A percentile compares a stretch with the other conserved stretches of the same genome.
Evolutionary conservation across 2,113 vertebrate species (phyloP).

Genomic region (Lethenteron camtschaticum): DNA sequence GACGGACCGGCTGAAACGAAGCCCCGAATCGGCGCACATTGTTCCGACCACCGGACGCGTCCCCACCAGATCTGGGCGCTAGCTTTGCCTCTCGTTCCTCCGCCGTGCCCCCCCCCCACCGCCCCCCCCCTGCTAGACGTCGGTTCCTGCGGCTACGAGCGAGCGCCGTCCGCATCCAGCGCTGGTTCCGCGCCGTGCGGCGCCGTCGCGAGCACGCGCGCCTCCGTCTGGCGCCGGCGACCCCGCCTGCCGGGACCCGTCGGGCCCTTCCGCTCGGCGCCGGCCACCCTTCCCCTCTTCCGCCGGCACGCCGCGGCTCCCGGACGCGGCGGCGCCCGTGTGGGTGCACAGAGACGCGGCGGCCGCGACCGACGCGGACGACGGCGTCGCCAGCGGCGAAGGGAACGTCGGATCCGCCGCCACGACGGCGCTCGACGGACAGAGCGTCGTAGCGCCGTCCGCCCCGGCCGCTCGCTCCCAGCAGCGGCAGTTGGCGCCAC

Average conservation of each 20-base stretch:
- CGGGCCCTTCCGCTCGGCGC: too few relatives aligned
- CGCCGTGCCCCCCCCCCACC: constrained; percentile 12
- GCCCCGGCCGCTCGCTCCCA: too few relatives aligned
- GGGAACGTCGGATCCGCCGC: too few relatives aligned
- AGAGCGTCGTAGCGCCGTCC: too few relatives aligned
- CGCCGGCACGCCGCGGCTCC: constrained; percentile 10
- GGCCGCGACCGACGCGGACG: too few relatives aligned
- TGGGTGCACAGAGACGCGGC: too few relatives aligned
- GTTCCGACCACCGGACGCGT: constrained; percentile 32
- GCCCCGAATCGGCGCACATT: background rate
- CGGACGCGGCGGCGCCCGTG: too few relatives aligned
- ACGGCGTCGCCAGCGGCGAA: too few relatives aligned
- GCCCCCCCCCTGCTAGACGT: constrained; percentile 41
- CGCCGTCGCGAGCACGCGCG: constrained; percentile 30
- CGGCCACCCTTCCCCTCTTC: too few relatives aligned
- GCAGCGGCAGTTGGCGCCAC: too few relatives aligned
- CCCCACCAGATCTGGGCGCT: constrained; percentile 39
- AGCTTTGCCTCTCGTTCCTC: constrained; percentile 46
- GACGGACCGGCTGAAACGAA: too few relatives aligned
- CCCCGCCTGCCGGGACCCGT: background rate
- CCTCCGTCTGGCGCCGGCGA: constrained; percentile 31
- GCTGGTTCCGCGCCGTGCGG: constrained; percentile 37
- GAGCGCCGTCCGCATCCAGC: constrained; percentile 42
- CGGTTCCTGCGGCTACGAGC: constrained; percentile 30
- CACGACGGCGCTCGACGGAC: too few relatives aligned